These are phyloP conservation scores for Propithecus deckenii DNA, from an alignment of 2,797 vertebrate genomes.

Conservation along the genomic window DNA sequence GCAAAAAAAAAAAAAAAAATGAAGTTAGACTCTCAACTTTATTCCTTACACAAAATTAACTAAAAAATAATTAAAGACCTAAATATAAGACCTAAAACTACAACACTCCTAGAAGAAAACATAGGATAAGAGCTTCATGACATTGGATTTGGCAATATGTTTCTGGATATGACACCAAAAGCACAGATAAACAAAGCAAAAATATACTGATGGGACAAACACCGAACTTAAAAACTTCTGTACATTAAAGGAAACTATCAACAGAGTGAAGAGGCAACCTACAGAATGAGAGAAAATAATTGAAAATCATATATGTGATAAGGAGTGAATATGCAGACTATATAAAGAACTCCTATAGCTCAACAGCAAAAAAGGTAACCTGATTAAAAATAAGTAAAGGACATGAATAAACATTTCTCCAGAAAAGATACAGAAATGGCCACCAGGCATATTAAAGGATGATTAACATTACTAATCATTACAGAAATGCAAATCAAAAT, in stretches of 20 bases:
- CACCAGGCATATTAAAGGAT: background rate
- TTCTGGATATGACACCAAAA: background rate
- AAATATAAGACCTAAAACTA: background rate
- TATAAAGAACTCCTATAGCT: background rate
- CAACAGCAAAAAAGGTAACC: background rate
- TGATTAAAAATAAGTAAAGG: background rate
- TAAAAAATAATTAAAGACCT: background rate
- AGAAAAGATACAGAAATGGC: background rate
- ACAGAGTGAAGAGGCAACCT: background rate
- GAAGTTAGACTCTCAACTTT: background rate
- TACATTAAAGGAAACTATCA: background rate
- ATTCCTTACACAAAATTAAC: background rate
- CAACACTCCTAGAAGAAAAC: background rate
- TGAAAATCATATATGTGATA: background rate
- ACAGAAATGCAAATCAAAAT: slow-evolving; percentile 14
- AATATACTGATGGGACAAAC: background rate
- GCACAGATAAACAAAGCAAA: background rate
- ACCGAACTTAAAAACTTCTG: background rate
- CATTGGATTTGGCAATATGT: background rate
- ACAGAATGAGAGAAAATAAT: background rate
- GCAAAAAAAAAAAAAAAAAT: background rate
- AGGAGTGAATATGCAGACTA: background rate
- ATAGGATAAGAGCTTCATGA: background rate
- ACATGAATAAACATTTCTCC: background rate
- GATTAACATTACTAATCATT: background rate